A percentile compares a stretch with the other conserved stretches of the same genome.
Evolutionary conservation across 2,888 invertebrate genomes (phyloP).

Genomic region (Spisula solida): DNA sequence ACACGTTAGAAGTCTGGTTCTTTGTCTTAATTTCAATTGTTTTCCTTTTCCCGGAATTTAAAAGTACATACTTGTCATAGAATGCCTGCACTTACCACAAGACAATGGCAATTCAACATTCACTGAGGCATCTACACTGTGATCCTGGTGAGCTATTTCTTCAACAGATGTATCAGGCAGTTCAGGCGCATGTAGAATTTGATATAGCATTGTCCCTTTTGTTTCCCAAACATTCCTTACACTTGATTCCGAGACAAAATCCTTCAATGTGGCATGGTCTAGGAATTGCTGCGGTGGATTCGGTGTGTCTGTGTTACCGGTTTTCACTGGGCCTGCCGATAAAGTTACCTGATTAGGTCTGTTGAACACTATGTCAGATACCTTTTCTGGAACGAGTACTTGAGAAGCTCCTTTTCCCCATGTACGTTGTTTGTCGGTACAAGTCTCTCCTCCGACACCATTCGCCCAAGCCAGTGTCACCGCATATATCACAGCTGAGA

Average conservation of each 20-base stretch:
- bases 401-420: constrained; percentile 39
- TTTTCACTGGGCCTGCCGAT: not conserved
- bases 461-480: constrained; percentile 26
- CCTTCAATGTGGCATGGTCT: constrained; percentile 19
- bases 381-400: constrained; percentile 8
- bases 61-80: constrained; percentile 21
- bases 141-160: not conserved
- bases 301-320: not conserved
- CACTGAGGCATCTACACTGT: not conserved
- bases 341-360: not conserved
- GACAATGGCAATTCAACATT: not conserved
- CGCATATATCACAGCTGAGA: constrained; percentile 44
- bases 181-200: constrained; percentile 20
- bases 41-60: not conserved
- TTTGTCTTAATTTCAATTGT: not conserved
- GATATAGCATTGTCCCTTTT: constrained; percentile 46
- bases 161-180: not conserved
- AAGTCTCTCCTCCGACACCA: constrained; percentile 49
- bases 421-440: constrained; percentile 39
- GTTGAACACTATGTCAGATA: constrained; percentile 31
- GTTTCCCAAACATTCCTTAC: not conserved
- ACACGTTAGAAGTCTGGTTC: constrained; percentile 5
- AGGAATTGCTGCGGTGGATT: constrained; percentile 5
- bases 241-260: not conserved
- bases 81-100: not conserved